Conservation (phyloP, 1,140 invertebrate genomes). For the Pararge aegeria region DNA sequence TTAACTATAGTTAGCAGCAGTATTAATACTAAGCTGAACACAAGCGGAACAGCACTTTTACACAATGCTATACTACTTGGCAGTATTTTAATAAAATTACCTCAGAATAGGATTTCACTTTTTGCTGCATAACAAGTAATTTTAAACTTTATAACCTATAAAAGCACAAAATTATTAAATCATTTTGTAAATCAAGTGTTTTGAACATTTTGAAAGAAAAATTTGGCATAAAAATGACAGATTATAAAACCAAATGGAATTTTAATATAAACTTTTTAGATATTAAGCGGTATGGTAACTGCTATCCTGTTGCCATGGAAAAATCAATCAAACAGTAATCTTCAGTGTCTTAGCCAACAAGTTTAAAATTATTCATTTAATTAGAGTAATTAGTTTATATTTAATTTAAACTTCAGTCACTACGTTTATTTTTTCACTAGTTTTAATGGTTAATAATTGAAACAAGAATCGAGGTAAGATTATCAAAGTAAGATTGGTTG, state of each 20-base stretch:
- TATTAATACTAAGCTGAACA: not conserved
- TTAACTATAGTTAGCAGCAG: not conserved
- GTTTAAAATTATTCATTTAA: not conserved
- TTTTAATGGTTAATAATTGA: too few species aligned
- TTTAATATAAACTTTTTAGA: not conserved
- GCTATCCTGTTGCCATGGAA: conserved; percentile 55
- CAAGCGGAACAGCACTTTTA: not conserved
- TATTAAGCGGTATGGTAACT: too few species aligned
- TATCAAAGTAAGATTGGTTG: too few species aligned
- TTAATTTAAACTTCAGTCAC: not conserved
- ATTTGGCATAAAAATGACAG: not conserved
- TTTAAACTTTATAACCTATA: conserved; percentile 33
- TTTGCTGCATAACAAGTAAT: conserved; percentile 67
- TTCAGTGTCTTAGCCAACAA: too few species aligned
- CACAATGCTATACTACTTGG: not conserved
- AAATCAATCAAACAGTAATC: conserved; percentile 14
- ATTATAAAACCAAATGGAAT: not conserved
- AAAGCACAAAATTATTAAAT: not conserved
- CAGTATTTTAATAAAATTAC: conserved; percentile 33
- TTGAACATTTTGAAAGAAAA: conserved; percentile 2
- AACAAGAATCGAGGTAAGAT: too few species aligned
- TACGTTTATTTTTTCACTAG: too few species aligned
- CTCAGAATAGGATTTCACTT: conserved; percentile 54
- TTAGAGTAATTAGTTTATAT: not conserved
- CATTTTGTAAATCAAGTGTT: conserved; percentile 9